Conservation (phyloP, 2,888 invertebrate species). For the Abrostola triplasia region DNA sequence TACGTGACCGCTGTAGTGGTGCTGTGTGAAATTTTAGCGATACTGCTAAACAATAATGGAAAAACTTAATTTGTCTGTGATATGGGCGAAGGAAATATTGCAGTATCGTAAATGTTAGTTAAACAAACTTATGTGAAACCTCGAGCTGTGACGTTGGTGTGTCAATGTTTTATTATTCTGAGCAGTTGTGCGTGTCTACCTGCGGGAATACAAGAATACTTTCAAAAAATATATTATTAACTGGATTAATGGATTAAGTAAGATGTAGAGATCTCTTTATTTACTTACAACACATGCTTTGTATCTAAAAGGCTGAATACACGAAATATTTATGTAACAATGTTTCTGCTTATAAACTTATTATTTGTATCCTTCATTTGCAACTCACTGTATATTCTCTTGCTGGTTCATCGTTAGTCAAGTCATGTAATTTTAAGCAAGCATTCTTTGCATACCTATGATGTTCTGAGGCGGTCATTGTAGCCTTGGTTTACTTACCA, state of each 20-base stretch:
- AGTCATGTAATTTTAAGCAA: conserved; percentile 39
- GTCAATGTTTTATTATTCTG: conserved; percentile 31
- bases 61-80: conserved; percentile 5
- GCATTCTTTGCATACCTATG: conserved; percentile 10
- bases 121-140: conserved; percentile 3
- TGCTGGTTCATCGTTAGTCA: conserved; percentile 44
- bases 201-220: conserved; percentile 11
- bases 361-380: conserved; percentile 10
- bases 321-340: background rate
- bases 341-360: conserved; percentile 8
- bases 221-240: conserved; percentile 18
- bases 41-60: conserved; percentile 8
- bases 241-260: conserved; percentile 27
- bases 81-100: conserved; percentile 8
- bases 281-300: conserved; percentile 13
- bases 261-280: conserved; percentile 8
- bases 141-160: conserved; percentile 11
- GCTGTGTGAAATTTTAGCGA: conserved; percentile 44
- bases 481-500: conserved; percentile 16
- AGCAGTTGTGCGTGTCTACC: conserved; percentile 17
- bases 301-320: conserved; percentile 3
- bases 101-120: conserved; percentile 3
- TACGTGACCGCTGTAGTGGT: conserved; percentile 40
- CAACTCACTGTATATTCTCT: conserved; percentile 13
- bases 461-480: conserved; percentile 11